Evolutionary conservation across 2,113 vertebrate species (phyloP), one percentile per base, ranked within the genome.

Genomic region (Balaenoptera acutorostrata): DNA sequence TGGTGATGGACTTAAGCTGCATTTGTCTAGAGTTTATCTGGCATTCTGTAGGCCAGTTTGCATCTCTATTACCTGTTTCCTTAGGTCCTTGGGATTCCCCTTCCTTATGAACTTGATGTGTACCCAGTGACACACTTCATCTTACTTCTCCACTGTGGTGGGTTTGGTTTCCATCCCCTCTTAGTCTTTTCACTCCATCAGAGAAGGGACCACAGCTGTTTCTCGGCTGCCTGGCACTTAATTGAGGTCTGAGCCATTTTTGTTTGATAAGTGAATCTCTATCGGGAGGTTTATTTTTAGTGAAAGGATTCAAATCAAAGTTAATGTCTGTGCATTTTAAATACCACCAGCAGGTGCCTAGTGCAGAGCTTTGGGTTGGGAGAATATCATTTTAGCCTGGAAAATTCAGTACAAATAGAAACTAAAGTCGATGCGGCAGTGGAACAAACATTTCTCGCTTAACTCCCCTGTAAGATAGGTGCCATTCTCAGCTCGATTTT

Each of bases 261-360:
- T 69, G 10, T 82, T 77, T 27, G 6, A 69, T 81, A 80, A 84
- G 29, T 36, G 14, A 81, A 52, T 63, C 81, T 86, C 20, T 61
- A 52, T 94, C 11, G 20, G 9, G 23, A 93, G 6, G 13, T 18
- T 52, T 92, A 17, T 72, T 92, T 88, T 46, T 75, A 23, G 4
- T 80, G 18, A 81, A 11, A 90, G 18, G 44, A 66, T 72, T 55
- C 71, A 82, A 68, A 44, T 96, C n/a, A 41, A 75, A 90, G 39
- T 69, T n/a, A 44, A 39, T 82, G 20, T 69, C 31, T 96, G 13
- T 93, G 55, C 31, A 93, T 89, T 82, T 95, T 86, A 93, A 95
- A 93, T 85, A 41, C 17, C 31, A 68, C 44, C 7, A 82, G 9
- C 18, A 59, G 31, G 27, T 83, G 12, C 46, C 61, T 25, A 29